Evolutionary conservation across 2,797 vertebrate species (phyloP), one percentile per base, ranked within the genome.

Genomic region (Sebastes elongatus): DNA sequence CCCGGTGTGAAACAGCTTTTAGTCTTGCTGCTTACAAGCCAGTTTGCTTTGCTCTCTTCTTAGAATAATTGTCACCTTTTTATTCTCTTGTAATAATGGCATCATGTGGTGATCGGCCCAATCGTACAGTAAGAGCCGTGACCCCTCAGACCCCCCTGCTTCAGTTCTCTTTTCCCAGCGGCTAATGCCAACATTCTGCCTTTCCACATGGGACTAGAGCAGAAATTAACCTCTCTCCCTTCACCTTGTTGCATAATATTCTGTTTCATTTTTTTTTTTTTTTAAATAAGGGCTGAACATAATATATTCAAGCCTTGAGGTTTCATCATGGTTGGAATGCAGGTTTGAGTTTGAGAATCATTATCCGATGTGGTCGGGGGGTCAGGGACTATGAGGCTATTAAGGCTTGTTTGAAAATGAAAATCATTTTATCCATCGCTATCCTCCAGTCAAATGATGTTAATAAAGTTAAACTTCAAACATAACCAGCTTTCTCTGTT

Each of bases 151-250:
- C 76, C 49, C 66, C 46, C 62, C 70, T 28, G 23, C 53, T 11
- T 76, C 25, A 10, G 35, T 62, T 56, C 57, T 35, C 28, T 46
- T 38, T 35, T 28, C 42, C 52, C 62, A 20, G 4, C 4, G 22
- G 73, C 63, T 81, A 59, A 77, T 84, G 62, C 60, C 3, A 59
- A 33, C 20, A 67, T 46, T 28, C 32, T 33, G 16, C 33, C 20
- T 55, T 72, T 64, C 74, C 78, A 33, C 33, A 38, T 5, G 38
- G 76, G 67, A 78, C 57, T 28, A 57, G 42, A 77, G 52, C 60
- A 71, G 28, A 79, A 84, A 87, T 84, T 67, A 86, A 89, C 81
- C 79, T 86, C 59, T 46, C 56, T 78, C 77, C 56, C 22, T 27
- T 69, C 53, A 61, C 59, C 46, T 49, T 28, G 62, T 35, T 38